phyloP scores from a whole-genome alignment of 2,888 invertebrate species.

The Heliconius hortense region DNA sequence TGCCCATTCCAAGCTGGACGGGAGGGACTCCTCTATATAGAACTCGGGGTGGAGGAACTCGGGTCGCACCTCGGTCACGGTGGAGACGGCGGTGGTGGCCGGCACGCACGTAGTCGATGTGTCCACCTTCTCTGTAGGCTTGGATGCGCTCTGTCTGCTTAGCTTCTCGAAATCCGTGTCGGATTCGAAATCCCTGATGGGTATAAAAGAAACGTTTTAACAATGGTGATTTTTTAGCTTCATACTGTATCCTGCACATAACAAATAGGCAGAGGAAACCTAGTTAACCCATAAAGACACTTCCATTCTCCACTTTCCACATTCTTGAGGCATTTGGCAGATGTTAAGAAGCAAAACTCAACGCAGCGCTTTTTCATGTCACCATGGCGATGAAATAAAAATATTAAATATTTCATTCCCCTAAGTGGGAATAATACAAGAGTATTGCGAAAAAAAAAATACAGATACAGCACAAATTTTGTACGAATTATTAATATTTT shows the following conservation, averaged over 20 bases:
- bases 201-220: background rate
- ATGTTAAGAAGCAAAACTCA: no score
- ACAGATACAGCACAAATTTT: no score
- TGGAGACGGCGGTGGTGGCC: constrained; percentile 77
- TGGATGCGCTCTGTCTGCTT: constrained; percentile 81
- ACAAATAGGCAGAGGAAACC: no score
- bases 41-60: constrained; percentile 92
- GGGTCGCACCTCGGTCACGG: constrained; percentile 82
- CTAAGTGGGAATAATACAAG: no score
- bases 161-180: constrained; percentile 92
- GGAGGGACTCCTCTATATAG: constrained; percentile 94
- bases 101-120: constrained; percentile 71
- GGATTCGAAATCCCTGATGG: constrained; percentile 87
- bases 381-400: no score
- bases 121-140: constrained; percentile 57
- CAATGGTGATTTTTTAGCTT: background rate
- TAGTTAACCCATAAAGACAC: no score
- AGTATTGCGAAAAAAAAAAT: no score
- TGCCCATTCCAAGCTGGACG: constrained; percentile 90
- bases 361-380: no score
- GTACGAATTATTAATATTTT: background rate
- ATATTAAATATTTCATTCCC: no score
- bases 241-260: no score
- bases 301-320: no score
- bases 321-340: no score